Evolutionary conservation across 1,140 invertebrate genomes (phyloP).

Genomic region (Nasonia longicornis): DNA sequence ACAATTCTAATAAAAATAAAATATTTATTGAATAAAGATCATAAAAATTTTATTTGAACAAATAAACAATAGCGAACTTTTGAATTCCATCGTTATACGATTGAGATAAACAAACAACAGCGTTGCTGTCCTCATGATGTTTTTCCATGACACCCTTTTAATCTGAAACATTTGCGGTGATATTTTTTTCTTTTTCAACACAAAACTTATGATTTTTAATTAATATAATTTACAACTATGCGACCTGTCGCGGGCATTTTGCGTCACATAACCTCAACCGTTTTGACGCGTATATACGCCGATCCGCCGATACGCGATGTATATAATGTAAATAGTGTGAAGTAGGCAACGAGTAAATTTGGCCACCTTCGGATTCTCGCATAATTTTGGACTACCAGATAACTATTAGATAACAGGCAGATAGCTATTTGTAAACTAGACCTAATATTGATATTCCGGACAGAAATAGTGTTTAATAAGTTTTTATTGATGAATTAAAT

Average conservation of each 20-base stretch:
- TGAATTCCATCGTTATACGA: slow-evolving; percentile 12
- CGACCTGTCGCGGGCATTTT: too few species aligned
- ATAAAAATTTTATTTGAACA: background rate
- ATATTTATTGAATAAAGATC: background rate
- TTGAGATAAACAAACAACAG: background rate
- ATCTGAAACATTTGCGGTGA: background rate
- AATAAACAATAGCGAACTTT: slow-evolving; percentile 8
- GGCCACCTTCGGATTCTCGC: too few species aligned
- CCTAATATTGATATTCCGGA: too few species aligned
- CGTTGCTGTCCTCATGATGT: background rate
- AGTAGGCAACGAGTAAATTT: background rate
- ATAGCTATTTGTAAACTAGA: too few species aligned
- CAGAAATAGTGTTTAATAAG: too few species aligned
- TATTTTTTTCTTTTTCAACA: background rate
- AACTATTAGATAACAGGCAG: too few species aligned
- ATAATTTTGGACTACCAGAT: too few species aligned
- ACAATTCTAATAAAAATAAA: slow-evolving; percentile 14
- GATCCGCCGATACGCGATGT: too few species aligned
- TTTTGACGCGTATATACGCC: background rate
- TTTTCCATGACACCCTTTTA: background rate
- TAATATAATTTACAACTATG: too few species aligned
- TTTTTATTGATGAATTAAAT: too few species aligned
- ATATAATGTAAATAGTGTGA: background rate
- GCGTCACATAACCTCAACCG: background rate
- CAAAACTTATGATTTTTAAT: too few species aligned